Evolutionary conservation across 2,797 vertebrate genomes (phyloP), one percentile per base, ranked within the genome.

Genomic region (Brotula barbata): DNA sequence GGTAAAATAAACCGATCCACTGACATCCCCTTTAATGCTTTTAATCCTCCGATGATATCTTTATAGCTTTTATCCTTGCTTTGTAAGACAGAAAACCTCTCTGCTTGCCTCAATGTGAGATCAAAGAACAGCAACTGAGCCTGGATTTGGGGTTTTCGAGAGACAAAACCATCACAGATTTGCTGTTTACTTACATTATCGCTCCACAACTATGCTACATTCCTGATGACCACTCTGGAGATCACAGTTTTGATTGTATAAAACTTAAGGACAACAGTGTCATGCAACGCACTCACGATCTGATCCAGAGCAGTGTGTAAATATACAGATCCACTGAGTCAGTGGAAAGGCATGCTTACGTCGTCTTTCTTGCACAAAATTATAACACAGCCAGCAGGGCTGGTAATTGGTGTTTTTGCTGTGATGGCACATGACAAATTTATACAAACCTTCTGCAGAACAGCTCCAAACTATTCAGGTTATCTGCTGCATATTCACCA

Each of bases 11-110:
- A 85, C 82, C 70, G 62, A 83, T 86, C 75, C 74, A 77, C 82
- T 82, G 81, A 85, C 82, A 83, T 79, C 48, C 36, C 57, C 60
- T 54, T 66, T 78, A 87, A 85, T 82, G 83, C 85, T 81, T 86
- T 86, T 84, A 87, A 82, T 86, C 77, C 85, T 76, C 63, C 37
- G 55, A 64, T 86, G 81, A 87, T 77, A 81, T 79, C 76, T 87
- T 87, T 86, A 87, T 81, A 76, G 86, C 80, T 75, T 64, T 62
- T 73, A 83, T 82, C 75, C 55, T 81, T 65, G 69, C 73, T 77
- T 81, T 78, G 75, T 61, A 65, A 77, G 61, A 62, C 71, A 75
- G 71, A 56, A 68, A 77, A 57, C 60, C 58, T 63, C 45, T 43
- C 49, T 33, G 40, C 52, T 59, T 31, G 41, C 56, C 49, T 64